A percentile compares a stretch with the other conserved stretches of the same genome.
Conservation (phyloP, 2,888 invertebrate species). For the Phragmatobia fuliginosa region DNA sequence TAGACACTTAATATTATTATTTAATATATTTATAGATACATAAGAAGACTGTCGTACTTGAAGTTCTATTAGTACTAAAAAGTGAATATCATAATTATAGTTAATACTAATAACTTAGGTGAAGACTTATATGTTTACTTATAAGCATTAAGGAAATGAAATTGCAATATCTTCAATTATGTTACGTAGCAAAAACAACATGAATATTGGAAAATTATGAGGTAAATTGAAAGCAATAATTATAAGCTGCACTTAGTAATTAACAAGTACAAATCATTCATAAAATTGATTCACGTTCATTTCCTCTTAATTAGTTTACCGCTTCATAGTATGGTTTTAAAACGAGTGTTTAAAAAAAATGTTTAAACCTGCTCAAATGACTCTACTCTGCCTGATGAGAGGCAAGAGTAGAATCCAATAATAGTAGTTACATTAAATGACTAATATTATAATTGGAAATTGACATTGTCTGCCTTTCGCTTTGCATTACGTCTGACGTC, state of each 20-base stretch:
- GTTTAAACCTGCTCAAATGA: no score
- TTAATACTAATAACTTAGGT: neutral
- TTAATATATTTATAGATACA: no score
- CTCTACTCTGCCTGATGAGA: no score
- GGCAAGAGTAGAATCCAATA: no score
- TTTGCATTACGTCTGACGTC: neutral
- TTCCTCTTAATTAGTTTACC: neutral
- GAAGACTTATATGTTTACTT: neutral
- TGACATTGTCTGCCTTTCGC: neutral
- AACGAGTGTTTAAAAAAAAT: no score
- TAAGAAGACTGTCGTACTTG: neutral
- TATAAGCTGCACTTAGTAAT: neutral
- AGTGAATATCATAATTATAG: neutral
- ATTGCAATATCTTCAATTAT: neutral
- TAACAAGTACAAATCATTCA: neutral
- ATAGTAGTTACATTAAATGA: no score
- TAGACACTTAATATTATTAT: no score
- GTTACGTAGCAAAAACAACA: conserved; percentile 3
- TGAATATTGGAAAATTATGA: neutral
- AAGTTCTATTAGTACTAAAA: neutral
- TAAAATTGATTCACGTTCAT: neutral
- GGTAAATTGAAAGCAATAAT: neutral
- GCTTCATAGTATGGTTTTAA: no score
- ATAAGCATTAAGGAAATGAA: neutral
- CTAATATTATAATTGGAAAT: neutral